Percentiles rank a stretch among this genome's conserved stretches.
Evolutionary conservation across 2,888 invertebrate genomes (phyloP).

Genomic region (Drosophila suboccidentalis): DNA sequence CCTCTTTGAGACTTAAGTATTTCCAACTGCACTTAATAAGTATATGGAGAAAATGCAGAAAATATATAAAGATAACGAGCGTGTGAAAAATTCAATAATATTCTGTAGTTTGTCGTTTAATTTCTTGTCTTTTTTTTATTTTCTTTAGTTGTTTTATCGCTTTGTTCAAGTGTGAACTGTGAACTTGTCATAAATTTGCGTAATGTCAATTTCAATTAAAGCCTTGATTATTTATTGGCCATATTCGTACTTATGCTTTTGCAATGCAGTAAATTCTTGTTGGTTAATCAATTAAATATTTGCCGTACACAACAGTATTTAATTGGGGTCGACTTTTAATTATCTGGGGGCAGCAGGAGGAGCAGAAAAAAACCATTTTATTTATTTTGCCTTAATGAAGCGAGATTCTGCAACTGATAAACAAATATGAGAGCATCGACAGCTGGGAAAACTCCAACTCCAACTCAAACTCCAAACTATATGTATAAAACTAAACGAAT

Average conservation of each 20-base stretch:
- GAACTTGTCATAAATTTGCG: constrained; percentile 48
- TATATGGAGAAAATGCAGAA: neutral
- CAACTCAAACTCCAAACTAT: neutral
- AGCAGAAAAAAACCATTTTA: constrained; percentile 57
- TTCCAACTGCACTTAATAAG: constrained; percentile 4
- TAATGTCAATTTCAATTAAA: constrained; percentile 61
- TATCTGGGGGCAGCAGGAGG: constrained; percentile 29
- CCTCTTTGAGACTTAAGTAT: neutral
- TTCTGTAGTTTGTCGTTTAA: neutral
- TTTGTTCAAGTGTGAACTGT: constrained; percentile 35
- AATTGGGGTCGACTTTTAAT: constrained; percentile 41
- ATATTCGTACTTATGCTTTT: constrained; percentile 31
- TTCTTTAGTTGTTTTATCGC: constrained; percentile 42
- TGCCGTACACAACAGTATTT: constrained; percentile 52
- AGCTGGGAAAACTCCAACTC: constrained; percentile 54
- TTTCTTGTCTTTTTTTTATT: neutral
- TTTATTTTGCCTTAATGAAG: constrained; percentile 78
- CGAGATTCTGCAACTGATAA: constrained; percentile 67
- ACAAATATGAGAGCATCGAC: constrained; percentile 73
- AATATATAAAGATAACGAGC: neutral
- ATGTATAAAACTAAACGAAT: constrained; percentile 25
- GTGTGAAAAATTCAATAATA: constrained; percentile 16
- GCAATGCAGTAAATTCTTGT: constrained; percentile 38
- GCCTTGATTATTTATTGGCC: constrained; percentile 56
- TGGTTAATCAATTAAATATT: constrained; percentile 49